phyloP scores from a whole-genome alignment of 2,888 invertebrate genomes.

The Xanthostigma xanthostigma region DNA sequence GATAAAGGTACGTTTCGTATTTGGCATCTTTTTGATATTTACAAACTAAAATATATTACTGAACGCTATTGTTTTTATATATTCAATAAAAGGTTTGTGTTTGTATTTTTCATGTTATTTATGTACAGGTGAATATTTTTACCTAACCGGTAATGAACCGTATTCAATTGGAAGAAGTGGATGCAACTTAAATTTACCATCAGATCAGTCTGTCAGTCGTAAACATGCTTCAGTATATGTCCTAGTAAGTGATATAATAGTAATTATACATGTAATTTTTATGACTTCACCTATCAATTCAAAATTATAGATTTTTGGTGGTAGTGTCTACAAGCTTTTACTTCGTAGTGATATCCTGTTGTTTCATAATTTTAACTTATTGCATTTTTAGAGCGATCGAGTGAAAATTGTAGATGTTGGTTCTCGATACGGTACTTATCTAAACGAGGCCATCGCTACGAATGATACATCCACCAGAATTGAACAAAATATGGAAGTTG shows the following conservation, averaged over 20 bases:
- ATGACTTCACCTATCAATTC: too few relatives aligned
- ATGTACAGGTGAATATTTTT: not conserved
- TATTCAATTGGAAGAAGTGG: conserved; percentile 1
- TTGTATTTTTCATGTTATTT: too few relatives aligned
- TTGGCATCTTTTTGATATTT: conserved; percentile 11
- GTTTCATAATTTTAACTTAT: too few relatives aligned
- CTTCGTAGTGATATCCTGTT: too few relatives aligned
- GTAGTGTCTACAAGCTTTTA: too few relatives aligned
- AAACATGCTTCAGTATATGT: conserved; percentile 1
- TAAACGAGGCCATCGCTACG: not conserved
- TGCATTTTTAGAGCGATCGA: not conserved
- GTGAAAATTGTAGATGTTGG: conserved; percentile 1
- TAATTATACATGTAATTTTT: too few relatives aligned
- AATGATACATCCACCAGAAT: not conserved
- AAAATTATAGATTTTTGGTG: too few relatives aligned
- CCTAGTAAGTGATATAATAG: too few relatives aligned
- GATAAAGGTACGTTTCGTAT: too few relatives aligned
- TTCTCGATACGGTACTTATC: conserved; percentile 1
- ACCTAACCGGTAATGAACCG: not conserved
- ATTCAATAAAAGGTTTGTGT: too few relatives aligned
- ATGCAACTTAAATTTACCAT: not conserved
- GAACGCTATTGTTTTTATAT: too few relatives aligned
- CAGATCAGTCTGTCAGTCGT: conserved; percentile 4
- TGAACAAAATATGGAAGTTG: not conserved
- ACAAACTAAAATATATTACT: conserved; percentile 4